These are phyloP conservation scores for Rallus crepitans DNA, from an alignment of 2,797 vertebrate species.

Conservation along the genomic window DNA sequence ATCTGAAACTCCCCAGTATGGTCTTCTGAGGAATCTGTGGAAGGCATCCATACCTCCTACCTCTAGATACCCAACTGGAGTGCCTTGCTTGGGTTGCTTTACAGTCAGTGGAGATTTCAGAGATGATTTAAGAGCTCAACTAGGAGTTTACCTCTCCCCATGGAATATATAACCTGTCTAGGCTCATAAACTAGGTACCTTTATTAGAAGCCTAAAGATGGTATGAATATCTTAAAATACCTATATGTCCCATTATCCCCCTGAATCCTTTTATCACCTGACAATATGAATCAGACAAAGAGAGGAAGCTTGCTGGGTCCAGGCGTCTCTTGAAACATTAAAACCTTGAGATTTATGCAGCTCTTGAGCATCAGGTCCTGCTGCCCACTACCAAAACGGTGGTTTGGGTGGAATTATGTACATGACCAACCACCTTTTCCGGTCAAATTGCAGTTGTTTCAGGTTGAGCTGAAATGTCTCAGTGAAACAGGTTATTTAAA, in stretches of 20 bases:
- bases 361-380: neutral
- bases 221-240: conserved; percentile 8
- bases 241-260: neutral
- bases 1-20: neutral
- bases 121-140: neutral
- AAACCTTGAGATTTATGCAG: neutral
- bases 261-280: neutral
- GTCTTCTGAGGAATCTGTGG: neutral
- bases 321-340: neutral
- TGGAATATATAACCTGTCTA: neutral
- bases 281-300: neutral
- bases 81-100: neutral
- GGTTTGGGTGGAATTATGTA: neutral
- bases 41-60: neutral
- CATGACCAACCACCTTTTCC: neutral
- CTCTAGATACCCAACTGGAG: neutral
- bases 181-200: neutral
- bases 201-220: conserved; percentile 4
- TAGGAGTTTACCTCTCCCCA: neutral
- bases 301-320: neutral
- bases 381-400: neutral
- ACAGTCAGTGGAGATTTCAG: neutral
- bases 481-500: neutral
- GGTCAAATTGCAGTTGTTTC: neutral
- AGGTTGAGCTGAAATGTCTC: neutral